Evolutionary conservation across 2,113 vertebrate genomes (phyloP).

Genomic region (Lasiurus cinereus): DNA sequence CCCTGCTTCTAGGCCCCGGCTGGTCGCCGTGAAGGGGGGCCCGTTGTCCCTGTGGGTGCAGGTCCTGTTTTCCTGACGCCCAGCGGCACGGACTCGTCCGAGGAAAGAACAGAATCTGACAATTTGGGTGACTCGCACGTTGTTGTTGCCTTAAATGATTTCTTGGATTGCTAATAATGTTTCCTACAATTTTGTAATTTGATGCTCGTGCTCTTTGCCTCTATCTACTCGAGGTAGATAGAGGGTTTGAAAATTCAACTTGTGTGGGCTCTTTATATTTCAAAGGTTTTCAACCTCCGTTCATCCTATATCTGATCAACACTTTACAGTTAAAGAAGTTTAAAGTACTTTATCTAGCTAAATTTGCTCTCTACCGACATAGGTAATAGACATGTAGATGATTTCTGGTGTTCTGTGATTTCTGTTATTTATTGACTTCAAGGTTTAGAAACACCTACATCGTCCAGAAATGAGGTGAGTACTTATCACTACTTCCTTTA

Average conservation of each 20-base stretch:
- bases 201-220: neutral
- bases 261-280: neutral
- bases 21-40: neutral
- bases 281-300: neutral
- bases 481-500: neutral
- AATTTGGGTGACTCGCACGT: neutral
- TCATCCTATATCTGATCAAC: neutral
- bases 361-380: neutral
- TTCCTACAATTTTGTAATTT: neutral
- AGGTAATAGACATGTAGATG: neutral
- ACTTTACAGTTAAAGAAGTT: neutral
- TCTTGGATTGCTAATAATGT: neutral
- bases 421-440: too few species aligned
- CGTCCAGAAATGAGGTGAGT: neutral
- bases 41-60: rapidly evolving
- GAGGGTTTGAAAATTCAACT: neutral
- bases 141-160: neutral
- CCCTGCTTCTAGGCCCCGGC: neutral
- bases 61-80: neutral
- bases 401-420: neutral
- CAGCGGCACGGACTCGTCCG: neutral
- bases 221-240: neutral
- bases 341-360: neutral
- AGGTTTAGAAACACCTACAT: neutral
- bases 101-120: neutral